These are phyloP conservation scores for Sabatieria punctata DNA, from an alignment of 2,888 invertebrate genomes.

Conservation along the genomic window DNA sequence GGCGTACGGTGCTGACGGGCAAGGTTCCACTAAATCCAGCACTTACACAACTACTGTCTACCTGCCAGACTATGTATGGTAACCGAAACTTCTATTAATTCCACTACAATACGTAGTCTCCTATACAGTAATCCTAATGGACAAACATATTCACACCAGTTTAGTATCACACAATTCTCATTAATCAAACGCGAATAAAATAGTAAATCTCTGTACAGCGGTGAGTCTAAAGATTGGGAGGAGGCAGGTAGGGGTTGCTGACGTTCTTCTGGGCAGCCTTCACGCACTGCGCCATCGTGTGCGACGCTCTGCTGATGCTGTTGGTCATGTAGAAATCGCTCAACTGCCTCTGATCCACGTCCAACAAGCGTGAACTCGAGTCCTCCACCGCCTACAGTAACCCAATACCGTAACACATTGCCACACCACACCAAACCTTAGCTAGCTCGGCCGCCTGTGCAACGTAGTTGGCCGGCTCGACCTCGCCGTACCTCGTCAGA, in stretches of 20 bases:
- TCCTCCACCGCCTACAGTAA: not conserved
- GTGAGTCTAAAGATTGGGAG: too few relatives aligned
- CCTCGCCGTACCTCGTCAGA: constrained; percentile 60
- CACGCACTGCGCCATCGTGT: constrained; percentile 96
- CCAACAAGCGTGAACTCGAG: constrained; percentile 1
- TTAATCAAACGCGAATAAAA: too few relatives aligned
- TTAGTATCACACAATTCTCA: too few relatives aligned
- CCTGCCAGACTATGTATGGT: too few relatives aligned
- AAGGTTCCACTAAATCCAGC: too few relatives aligned
- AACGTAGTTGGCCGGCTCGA: constrained; percentile 67
- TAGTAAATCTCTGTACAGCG: too few relatives aligned
- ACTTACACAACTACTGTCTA: too few relatives aligned
- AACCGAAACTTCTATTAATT: too few relatives aligned
- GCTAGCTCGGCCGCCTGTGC: constrained; percentile 55
- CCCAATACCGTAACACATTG: not conserved
- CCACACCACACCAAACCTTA: constrained; percentile 6
- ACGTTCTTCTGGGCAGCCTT: constrained; percentile 63
- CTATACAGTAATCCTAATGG: too few relatives aligned
- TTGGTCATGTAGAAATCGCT: constrained; percentile 78
- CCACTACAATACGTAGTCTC: too few relatives aligned
- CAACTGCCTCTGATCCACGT: constrained; percentile 43
- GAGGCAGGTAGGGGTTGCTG: constrained; percentile 2
- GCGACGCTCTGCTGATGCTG: constrained; percentile 80
- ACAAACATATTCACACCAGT: too few relatives aligned
- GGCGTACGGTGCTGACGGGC: too few relatives aligned